These are phyloP conservation scores for Mesocentrotus franciscanus DNA, from an alignment of 53 echinoderm and acorn worm species.

Conservation along the genomic window DNA sequence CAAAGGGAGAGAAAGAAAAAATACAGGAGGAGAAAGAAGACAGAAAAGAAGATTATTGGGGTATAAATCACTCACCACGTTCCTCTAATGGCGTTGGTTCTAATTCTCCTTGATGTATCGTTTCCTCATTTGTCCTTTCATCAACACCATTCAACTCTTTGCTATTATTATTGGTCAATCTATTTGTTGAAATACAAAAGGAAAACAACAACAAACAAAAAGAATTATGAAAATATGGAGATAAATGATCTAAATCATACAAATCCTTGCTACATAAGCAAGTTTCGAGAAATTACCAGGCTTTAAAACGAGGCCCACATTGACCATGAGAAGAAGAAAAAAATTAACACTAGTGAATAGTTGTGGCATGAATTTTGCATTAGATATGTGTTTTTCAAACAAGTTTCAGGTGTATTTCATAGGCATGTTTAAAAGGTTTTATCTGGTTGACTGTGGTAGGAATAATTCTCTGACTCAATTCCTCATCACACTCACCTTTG, in stretches of 20 bases:
- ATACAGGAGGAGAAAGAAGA: background rate
- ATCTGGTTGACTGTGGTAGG: too few species aligned
- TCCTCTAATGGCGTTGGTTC: conserved; percentile 45
- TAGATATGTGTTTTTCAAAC: too few species aligned
- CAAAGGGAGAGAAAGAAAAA: background rate
- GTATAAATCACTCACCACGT: background rate
- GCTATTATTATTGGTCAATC: background rate
- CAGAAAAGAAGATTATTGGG: background rate
- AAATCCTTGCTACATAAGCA: too few species aligned
- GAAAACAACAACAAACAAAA: background rate
- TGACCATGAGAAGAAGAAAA: too few species aligned
- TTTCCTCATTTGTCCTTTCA: background rate
- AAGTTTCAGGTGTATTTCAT: too few species aligned
- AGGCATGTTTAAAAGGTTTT: too few species aligned
- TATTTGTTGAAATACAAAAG: background rate
- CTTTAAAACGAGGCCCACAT: too few species aligned
- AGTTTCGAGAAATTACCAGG: too few species aligned
- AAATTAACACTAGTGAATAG: too few species aligned
- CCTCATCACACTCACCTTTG: conserved; percentile 62
- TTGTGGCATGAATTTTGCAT: too few species aligned
- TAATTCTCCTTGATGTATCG: conserved; percentile 8
- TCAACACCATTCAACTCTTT: conserved; percentile 32
- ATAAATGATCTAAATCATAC: too few species aligned
- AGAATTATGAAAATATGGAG: background rate
- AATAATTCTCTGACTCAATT: too few species aligned